Base-by-base conservation (phyloP, 2,888 invertebrate genomes). In the Apotomis betuletana region DNA sequence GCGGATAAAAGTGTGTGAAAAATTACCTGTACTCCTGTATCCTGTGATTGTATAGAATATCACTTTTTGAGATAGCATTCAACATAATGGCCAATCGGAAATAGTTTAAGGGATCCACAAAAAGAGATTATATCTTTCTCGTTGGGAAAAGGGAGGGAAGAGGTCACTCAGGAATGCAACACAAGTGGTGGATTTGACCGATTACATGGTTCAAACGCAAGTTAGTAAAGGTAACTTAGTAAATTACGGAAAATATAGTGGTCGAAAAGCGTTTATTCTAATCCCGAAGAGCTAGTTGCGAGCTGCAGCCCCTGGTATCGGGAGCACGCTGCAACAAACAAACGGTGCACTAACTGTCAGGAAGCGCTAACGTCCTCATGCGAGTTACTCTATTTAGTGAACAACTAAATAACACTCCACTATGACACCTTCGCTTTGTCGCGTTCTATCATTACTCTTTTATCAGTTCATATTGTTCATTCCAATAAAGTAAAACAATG, bases 251-350 rank as follows among this genome's bases (percentile, higher is more conserved):
- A 73, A 75, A 74, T 72, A 74, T 74, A 76, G 75, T 78, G 78
- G 78, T 75, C 81, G 82, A 85, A 79, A 83, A 83, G 79, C 83
- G 82, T 80, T 88, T 83, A 87, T 83, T 88, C 80, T 83, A 83
- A 78, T 85, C 88, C 86, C 80, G 84, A 82, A 83, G 83, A 75
- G 83, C 85, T 83, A 87, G 83, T 84, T 87, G 85, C 79, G 87
- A 84, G 81, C 89, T 81, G 89, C 65, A 65, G 65, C 90, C 85
- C 84, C 90, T 83, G 89, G 83, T 85, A 87, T 85, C 80, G 86
- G 85, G 83, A 86, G 86, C 83, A 86, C 86, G 83, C 92, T 93
- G 92, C 91, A 93, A 93, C 92, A 93, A 85, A 92, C 87, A 91
- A 88, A 90, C 87, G 87, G 85, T 92, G 92, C 92, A 90, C 89